These are phyloP conservation scores for Pristionchus fissidentatus DNA, from an alignment of 2,888 invertebrate species.

Conservation along the genomic window DNA sequence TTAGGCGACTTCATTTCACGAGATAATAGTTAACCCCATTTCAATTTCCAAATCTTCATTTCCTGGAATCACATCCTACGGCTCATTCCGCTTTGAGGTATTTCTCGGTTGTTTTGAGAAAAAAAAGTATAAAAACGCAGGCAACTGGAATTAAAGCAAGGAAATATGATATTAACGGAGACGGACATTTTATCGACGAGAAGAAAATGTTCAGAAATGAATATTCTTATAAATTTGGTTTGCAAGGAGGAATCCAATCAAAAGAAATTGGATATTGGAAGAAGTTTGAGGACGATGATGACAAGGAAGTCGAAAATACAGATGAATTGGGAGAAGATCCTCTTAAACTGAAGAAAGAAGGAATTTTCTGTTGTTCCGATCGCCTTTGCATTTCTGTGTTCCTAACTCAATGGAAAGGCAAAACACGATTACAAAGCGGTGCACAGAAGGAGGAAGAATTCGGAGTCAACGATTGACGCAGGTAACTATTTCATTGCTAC, in stretches of 20 bases:
- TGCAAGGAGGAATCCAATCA: neutral
- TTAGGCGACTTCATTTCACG: constrained; percentile 7
- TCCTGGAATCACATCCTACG: neutral
- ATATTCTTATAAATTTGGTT: neutral
- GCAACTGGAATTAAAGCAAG: neutral
- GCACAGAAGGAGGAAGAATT: neutral
- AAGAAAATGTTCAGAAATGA: neutral
- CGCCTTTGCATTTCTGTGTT: neutral
- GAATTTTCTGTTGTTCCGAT: neutral
- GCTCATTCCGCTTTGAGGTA: neutral
- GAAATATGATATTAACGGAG: constrained; percentile 9
- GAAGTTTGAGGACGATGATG: neutral
- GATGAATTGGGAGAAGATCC: neutral
- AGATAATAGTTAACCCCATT: neutral
- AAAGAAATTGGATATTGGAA: neutral
- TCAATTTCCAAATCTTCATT: neutral
- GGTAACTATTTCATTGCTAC: neutral
- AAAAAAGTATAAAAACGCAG: neutral
- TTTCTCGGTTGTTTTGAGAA: neutral
- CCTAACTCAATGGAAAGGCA: neutral
- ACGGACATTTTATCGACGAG: neutral
- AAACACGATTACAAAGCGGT: neutral
- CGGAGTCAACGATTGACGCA: neutral
- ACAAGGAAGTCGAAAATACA: neutral
- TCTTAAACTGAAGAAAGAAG: neutral